Evolutionary conservation across 53 echinoderm and acorn worm species (phyloP), one percentile per base, ranked within the genome.

Genomic region (Stichopus horrens): DNA sequence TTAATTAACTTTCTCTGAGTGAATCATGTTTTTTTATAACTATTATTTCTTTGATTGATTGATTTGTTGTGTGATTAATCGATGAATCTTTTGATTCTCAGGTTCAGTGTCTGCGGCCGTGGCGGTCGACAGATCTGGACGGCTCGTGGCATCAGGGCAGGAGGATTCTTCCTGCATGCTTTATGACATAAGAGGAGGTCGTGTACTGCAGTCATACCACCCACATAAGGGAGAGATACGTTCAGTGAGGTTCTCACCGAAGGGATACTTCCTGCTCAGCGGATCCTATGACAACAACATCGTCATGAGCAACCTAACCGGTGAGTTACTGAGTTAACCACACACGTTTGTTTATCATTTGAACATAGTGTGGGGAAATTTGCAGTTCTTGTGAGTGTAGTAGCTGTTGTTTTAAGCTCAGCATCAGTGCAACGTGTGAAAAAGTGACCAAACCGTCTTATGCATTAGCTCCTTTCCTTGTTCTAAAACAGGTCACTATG

Each of bases 201-300:
- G 99, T 13, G 88, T 96, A 9, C 92, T 99, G 13, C 99, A 99
- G 90, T 94, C 94, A 0, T 99, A 91, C 91, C 79, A 90, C 4
- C 93, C 96, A 16, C 99, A 99, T 75, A 92, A 79, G 22, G 91
- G 93, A 2, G 96, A 99, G 59, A 93, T 96, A 9, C 89, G 99
- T 19, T 96, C 99, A 11, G 76, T 94, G 23, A 83, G 99, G 57
- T 99, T 99, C 86, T 95, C 99, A 54, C 93, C 99, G 4, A 93
- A 92, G 51, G 94, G 93, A 9, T 93, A 90, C 88, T 99, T 92
- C 88, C 88, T 99, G 57, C 90, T 99, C 86, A 94, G 94, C 55
- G 99, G 99, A 18, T 99, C 99, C 1, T 99, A 99, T 73, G 99
- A 99, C 75, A 88, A 87, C 65, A 94, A 90, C 73, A 93, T 99